These are phyloP conservation scores for Xyrichtys novacula DNA, from an alignment of 2,797 vertebrate genomes.

Conservation along the genomic window DNA sequence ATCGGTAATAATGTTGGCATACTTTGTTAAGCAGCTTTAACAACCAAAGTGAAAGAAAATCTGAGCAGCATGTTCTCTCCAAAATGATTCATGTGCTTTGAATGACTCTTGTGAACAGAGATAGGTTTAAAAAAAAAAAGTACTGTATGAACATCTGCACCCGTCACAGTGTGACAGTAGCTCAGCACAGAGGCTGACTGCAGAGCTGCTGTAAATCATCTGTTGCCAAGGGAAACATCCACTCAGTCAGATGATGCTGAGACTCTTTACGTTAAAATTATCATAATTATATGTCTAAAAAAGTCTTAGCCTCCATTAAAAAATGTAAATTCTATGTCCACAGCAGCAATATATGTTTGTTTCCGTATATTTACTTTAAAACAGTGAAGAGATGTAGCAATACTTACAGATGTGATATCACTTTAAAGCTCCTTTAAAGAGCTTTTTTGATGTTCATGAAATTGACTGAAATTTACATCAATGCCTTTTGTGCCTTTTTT, in stretches of 20 bases:
- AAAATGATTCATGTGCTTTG: background rate
- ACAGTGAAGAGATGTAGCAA: too few species aligned
- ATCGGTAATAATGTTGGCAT: background rate
- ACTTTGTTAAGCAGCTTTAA: background rate
- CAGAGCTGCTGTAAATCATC: background rate
- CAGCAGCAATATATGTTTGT: too few species aligned
- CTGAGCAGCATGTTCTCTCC: background rate
- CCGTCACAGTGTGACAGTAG: background rate
- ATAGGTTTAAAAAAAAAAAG: background rate
- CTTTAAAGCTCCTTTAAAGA: too few species aligned
- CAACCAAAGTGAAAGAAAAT: background rate
- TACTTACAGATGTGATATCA: too few species aligned
- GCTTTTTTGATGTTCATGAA: too few species aligned
- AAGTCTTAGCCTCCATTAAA: too few species aligned
- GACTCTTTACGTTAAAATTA: background rate
- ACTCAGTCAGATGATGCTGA: too few species aligned
- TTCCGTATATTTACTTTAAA: too few species aligned
- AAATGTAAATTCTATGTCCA: too few species aligned
- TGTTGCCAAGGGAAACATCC: background rate
- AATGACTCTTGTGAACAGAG: background rate
- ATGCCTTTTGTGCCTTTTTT: too few species aligned
- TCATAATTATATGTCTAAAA: background rate
- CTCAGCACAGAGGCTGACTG: background rate
- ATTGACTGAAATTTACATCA: too few species aligned
- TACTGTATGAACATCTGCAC: background rate